Percentiles rank a stretch among this genome's conserved stretches.
These are phyloP conservation scores for Pemphredon lugubris DNA, from an alignment of 2,888 invertebrate genomes.

Conservation along the genomic window DNA sequence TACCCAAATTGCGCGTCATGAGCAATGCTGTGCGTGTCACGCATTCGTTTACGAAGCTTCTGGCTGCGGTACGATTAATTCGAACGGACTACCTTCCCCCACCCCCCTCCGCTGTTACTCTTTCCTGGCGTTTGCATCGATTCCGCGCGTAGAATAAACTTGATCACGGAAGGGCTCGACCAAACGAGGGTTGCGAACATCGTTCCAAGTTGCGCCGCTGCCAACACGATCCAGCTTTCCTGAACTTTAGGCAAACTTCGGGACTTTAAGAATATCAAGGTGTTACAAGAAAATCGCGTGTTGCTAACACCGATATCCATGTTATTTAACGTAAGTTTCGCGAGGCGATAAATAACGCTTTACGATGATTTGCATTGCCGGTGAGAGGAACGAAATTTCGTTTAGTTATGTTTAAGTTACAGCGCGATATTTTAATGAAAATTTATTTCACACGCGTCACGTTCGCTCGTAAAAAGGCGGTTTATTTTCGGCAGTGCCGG, in stretches of 20 bases:
- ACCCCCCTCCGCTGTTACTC: background rate
- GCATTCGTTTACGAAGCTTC: conserved; percentile 57
- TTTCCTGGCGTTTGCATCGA: conserved; percentile 52
- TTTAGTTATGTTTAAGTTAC: too few species aligned
- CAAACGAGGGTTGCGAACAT: conserved; percentile 60
- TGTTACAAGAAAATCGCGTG: conserved; percentile 42
- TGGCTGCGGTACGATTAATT: conserved; percentile 63
- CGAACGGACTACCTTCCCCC: conserved; percentile 30
- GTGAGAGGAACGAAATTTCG: too few species aligned
- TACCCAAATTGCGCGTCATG: conserved; percentile 52
- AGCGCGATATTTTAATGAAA: too few species aligned
- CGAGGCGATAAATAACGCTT: conserved; percentile 27
- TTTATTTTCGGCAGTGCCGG: too few species aligned
- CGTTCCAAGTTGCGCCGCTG: conserved; percentile 39
- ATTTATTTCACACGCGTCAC: too few species aligned
- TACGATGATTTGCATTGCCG: background rate
- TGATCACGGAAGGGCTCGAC: conserved; percentile 61
- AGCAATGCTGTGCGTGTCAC: conserved; percentile 52
- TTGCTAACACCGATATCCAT: conserved; percentile 16
- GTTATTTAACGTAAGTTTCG: conserved; percentile 27
- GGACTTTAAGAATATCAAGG: conserved; percentile 40
- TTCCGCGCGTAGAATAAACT: conserved; percentile 59
- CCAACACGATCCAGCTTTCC: conserved; percentile 19
- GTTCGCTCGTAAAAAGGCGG: too few species aligned
- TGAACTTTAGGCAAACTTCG: conserved; percentile 42